Conservation (phyloP, 2,888 invertebrate species). For the Craniophora ligustri region DNA sequence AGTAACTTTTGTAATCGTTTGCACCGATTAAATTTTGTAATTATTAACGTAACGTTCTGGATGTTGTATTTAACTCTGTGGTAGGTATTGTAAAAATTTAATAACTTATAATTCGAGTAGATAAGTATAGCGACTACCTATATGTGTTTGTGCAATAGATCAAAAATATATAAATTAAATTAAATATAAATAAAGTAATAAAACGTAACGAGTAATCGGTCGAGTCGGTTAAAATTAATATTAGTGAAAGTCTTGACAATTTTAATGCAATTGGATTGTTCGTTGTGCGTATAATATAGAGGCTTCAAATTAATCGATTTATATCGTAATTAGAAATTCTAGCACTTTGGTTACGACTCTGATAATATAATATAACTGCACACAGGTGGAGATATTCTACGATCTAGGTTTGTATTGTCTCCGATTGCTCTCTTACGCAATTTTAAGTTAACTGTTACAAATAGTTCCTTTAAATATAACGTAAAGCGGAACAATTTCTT, state of each 20-base stretch:
- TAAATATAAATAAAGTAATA: conserved; percentile 65
- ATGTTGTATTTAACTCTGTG: conserved; percentile 87
- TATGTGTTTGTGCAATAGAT: conserved; percentile 87
- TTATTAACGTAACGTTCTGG: conserved; percentile 85
- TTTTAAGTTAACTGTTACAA: conserved; percentile 58
- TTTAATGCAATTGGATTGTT: conserved; percentile 75
- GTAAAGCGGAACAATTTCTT: conserved; percentile 60
- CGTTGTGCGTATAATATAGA: conserved; percentile 81
- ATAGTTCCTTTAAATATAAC: conserved; percentile 69
- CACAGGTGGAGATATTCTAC: conserved; percentile 66
- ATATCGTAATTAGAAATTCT: conserved; percentile 80
- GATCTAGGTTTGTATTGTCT: conserved; percentile 69
- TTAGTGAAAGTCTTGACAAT: conserved; percentile 73
- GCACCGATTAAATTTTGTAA: conserved; percentile 86
- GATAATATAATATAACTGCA: conserved; percentile 73
- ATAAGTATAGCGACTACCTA: conserved; percentile 78
- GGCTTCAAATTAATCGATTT: conserved; percentile 84
- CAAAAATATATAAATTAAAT: conserved; percentile 68
- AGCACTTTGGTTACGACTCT: conserved; percentile 81
- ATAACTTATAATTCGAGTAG: conserved; percentile 83
- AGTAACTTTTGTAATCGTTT: conserved; percentile 82
- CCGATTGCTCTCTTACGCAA: conserved; percentile 74
- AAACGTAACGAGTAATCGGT: conserved; percentile 67
- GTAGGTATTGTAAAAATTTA: conserved; percentile 84
- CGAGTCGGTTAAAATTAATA: conserved; percentile 64